phyloP scores from a whole-genome alignment of 2,797 vertebrate genomes.

The Poeciliopsis turneri region DNA sequence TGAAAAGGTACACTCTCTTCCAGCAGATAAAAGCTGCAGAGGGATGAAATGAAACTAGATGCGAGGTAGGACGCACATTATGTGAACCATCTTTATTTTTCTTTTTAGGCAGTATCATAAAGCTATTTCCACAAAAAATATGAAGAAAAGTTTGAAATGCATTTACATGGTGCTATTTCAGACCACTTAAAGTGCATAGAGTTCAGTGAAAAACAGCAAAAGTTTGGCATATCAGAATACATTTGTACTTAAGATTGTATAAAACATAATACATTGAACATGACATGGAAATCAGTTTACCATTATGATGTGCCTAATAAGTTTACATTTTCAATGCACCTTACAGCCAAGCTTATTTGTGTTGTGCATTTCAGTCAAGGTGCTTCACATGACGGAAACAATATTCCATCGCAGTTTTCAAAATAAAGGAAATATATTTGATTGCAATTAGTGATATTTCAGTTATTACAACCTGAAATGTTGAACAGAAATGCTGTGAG shows the following conservation, averaged over 20 bases:
- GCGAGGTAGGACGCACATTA: background rate
- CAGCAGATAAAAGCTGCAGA: conserved; percentile 16
- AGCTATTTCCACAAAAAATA: background rate
- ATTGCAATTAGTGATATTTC: background rate
- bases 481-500: background rate
- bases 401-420: background rate
- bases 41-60: conserved; percentile 3
- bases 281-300: background rate
- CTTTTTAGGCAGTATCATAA: background rate
- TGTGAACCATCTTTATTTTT: background rate
- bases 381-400: background rate
- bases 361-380: background rate
- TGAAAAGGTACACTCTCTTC: conserved; percentile 33
- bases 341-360: background rate
- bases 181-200: background rate
- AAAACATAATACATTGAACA: background rate
- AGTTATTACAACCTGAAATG: background rate
- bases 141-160: background rate
- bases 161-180: background rate
- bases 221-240: background rate
- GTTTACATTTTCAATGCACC: background rate
- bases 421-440: background rate
- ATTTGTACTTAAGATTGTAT: background rate
- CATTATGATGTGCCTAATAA: background rate
- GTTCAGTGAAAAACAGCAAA: background rate